Percentiles rank a stretch among this genome's conserved stretches.
Evolutionary conservation across 2,797 vertebrate species (phyloP).

Genomic region (Enteromius treurensis): DNA sequence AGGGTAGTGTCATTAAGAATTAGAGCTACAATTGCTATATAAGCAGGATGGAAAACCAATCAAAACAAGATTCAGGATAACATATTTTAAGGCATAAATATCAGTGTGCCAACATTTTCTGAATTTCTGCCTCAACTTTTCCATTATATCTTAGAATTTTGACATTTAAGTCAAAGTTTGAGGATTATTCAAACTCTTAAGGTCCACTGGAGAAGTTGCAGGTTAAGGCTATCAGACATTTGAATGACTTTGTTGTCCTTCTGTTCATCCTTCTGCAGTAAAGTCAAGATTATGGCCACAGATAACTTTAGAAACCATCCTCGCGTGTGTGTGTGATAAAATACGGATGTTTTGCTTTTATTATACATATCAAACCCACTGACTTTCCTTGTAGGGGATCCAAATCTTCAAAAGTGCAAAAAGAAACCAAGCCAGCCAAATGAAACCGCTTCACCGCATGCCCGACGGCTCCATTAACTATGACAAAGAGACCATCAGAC

Average conservation of each 20-base stretch:
- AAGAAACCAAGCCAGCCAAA: conserved; percentile 28
- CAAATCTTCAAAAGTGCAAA: conserved; percentile 28
- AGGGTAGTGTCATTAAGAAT: no score
- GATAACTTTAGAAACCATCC: conserved; percentile 14
- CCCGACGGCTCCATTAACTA: conserved; percentile 45
- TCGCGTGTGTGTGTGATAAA: conserved; percentile 1
- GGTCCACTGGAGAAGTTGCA: not conserved
- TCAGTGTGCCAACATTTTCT: not conserved
- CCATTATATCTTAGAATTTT: not conserved
- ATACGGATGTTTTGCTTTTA: conserved; percentile 36
- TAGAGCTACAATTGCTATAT: no score
- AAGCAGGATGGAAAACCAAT: not conserved
- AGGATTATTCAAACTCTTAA: not conserved
- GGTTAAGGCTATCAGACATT: not conserved
- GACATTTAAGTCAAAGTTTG: not conserved
- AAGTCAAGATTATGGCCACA: conserved; percentile 3
- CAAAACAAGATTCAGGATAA: not conserved
- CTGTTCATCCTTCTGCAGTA: not conserved
- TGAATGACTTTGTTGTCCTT: not conserved
- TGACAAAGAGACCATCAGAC: conserved; percentile 32
- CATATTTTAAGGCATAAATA: not conserved
- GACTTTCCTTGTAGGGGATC: conserved; percentile 34
- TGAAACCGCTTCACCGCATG: conserved; percentile 23
- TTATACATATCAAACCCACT: conserved; percentile 31
- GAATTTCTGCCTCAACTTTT: not conserved